phyloP scores from a whole-genome alignment of 2,888 invertebrate genomes.

The Chorisops tibialis region DNA sequence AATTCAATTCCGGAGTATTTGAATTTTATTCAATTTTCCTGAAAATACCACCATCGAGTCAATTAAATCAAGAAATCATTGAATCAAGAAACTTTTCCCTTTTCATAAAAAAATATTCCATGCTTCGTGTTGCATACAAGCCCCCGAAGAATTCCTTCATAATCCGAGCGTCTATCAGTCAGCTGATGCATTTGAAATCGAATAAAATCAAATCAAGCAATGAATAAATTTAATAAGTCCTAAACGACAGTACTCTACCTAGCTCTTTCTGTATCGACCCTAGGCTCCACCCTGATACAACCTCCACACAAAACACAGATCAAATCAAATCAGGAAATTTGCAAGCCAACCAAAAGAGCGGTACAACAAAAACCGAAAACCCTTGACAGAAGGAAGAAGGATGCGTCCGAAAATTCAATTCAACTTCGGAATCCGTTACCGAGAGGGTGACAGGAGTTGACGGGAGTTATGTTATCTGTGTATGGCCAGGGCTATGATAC shows the following conservation, averaged over 20 bases:
- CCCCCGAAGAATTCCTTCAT: conserved; percentile 6
- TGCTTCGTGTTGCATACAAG: neutral
- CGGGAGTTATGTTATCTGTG: neutral
- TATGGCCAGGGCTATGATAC: neutral
- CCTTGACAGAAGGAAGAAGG: neutral
- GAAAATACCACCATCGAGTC: neutral
- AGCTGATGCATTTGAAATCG: conserved; percentile 28
- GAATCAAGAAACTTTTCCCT: neutral
- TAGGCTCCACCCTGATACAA: neutral
- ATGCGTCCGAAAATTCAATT: conserved; percentile 14
- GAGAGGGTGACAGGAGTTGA: neutral
- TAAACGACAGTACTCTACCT: neutral
- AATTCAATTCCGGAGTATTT: too few relatives aligned
- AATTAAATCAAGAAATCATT: neutral
- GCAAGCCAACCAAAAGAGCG: conserved; percentile 18
- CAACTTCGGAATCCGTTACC: neutral
- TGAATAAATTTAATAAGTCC: conserved; percentile 34
- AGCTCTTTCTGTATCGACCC: neutral
- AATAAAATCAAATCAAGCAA: conserved; percentile 35
- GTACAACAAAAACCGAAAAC: neutral
- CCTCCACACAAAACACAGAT: neutral
- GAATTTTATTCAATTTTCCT: too few relatives aligned
- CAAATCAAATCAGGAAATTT: conserved; percentile 30
- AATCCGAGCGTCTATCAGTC: conserved; percentile 8
- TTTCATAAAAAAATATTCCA: neutral